Evolutionary conservation across 2,113 vertebrate genomes (phyloP).

Genomic region (Lagopus muta): DNA sequence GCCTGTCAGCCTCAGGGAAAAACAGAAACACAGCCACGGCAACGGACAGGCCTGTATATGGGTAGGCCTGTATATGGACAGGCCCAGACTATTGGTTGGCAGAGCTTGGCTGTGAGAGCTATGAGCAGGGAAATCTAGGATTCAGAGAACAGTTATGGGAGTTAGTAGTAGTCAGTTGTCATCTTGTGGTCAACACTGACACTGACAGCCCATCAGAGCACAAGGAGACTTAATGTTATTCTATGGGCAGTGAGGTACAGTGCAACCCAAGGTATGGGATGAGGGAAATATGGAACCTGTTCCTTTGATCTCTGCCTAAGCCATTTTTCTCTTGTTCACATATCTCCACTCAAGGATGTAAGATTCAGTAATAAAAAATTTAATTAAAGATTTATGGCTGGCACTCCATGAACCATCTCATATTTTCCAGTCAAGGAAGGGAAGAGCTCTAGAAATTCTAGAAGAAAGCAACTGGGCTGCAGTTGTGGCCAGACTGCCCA

Average conservation of each 20-base stretch:
- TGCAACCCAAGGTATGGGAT: background rate
- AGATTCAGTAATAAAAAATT: background rate
- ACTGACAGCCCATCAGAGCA: background rate
- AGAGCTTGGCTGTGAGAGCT: background rate
- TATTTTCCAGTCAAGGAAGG: background rate
- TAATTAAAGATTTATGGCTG: background rate
- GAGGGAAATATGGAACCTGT: fast-evolving
- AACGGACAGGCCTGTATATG: slow-evolving; percentile 38
- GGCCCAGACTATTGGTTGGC: background rate
- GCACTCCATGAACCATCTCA: background rate
- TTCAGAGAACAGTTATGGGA: background rate
- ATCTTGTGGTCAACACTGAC: background rate
- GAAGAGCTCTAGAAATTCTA: background rate
- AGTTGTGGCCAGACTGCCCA: background rate
- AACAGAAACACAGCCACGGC: background rate
- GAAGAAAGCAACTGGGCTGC: background rate
- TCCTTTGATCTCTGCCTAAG: background rate
- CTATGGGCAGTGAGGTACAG: background rate
- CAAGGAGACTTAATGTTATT: background rate
- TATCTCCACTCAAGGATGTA: background rate
- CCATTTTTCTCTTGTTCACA: background rate
- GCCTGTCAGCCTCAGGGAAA: background rate
- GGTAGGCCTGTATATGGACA: slow-evolving; percentile 49
- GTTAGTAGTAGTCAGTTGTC: background rate
- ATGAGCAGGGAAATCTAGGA: background rate